These are phyloP conservation scores for Parapsyche elsis DNA, from an alignment of 1,140 invertebrate species.

Conservation along the genomic window DNA sequence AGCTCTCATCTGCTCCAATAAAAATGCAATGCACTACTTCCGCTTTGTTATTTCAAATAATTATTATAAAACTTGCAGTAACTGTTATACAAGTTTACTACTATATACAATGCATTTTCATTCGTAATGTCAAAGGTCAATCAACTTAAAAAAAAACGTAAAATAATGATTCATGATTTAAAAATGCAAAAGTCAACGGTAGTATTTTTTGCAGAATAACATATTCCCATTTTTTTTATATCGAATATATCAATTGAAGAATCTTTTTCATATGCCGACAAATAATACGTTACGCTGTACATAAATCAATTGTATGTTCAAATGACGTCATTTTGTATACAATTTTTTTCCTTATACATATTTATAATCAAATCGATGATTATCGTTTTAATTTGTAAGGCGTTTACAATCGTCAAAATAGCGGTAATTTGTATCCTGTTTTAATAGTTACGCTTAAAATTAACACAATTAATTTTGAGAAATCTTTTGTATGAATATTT, in stretches of 20 bases:
- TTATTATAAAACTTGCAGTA: too few species aligned
- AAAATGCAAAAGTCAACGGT: background rate
- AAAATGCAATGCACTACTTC: too few species aligned
- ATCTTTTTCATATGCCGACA: background rate
- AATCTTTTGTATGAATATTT: too few species aligned
- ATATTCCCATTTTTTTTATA: background rate
- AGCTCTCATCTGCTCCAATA: background rate
- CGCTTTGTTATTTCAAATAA: too few species aligned
- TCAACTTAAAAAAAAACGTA: background rate
- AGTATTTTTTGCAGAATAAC: background rate
- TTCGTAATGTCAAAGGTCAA: background rate
- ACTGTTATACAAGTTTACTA: too few species aligned
- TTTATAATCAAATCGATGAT: too few species aligned
- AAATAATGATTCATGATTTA: background rate
- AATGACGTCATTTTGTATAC: background rate
- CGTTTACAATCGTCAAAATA: too few species aligned
- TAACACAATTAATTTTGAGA: too few species aligned
- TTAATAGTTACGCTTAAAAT: too few species aligned
- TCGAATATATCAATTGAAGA: background rate
- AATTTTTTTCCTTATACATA: background rate
- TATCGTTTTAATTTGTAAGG: too few species aligned
- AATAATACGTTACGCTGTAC: background rate
- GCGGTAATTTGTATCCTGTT: too few species aligned
- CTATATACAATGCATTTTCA: too few species aligned
- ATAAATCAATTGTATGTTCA: background rate